phyloP scores from a whole-genome alignment of 2,888 invertebrate genomes.

The Sympetrum striolatum region DNA sequence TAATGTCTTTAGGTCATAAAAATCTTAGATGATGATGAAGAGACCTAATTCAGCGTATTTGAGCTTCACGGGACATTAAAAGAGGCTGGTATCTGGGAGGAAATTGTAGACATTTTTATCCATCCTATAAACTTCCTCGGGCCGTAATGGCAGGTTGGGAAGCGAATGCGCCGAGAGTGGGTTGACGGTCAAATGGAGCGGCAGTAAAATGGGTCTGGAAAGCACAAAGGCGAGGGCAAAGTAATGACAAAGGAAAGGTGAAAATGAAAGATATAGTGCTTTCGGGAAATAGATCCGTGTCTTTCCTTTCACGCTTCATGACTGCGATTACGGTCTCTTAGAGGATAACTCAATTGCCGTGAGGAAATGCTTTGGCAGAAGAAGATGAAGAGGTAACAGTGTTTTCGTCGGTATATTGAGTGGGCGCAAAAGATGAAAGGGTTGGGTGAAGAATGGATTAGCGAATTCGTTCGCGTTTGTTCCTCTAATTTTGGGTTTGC shows the following conservation, averaged over 20 bases:
- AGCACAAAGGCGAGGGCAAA: not conserved
- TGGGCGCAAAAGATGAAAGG: not conserved
- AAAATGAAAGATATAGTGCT: not conserved
- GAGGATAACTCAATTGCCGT: not conserved
- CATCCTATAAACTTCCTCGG: not conserved
- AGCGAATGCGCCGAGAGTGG: not conserved
- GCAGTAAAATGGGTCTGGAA: not conserved
- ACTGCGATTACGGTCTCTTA: not conserved
- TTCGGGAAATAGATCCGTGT: not conserved
- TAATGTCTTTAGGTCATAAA: too few species aligned
- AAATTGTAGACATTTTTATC: not conserved
- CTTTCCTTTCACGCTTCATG: not conserved
- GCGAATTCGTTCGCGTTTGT: too few species aligned
- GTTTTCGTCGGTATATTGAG: not conserved
- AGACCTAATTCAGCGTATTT: too few species aligned
- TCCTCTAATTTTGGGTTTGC: too few species aligned
- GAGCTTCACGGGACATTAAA: too few species aligned
- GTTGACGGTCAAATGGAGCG: not conserved
- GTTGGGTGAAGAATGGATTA: not conserved
- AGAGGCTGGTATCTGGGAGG: too few species aligned
- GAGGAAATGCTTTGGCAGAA: not conserved
- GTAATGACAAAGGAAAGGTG: conserved; percentile 5
- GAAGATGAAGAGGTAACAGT: not conserved
- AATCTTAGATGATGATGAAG: too few species aligned
- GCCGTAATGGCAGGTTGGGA: not conserved